Conservation (phyloP, 1,140 invertebrate genomes). For the Agrilus planipennis region DNA sequence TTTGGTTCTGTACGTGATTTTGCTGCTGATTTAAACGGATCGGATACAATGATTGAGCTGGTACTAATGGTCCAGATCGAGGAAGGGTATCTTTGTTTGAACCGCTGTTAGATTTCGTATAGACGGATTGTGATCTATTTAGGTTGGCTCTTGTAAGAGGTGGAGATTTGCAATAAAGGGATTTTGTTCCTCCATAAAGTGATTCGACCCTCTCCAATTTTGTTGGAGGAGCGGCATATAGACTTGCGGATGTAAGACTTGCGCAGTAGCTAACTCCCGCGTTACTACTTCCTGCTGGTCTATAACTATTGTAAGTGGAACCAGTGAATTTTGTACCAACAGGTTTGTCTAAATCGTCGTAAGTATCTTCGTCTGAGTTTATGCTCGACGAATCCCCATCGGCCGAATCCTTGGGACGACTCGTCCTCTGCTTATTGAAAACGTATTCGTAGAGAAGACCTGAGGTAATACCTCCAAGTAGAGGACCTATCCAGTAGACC, state of each 20-base stretch:
- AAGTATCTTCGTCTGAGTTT: constrained; percentile 63
- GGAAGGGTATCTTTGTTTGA: constrained; percentile 44
- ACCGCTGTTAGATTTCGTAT: constrained; percentile 61
- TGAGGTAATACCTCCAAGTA: constrained; percentile 68
- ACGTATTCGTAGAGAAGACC: constrained; percentile 76
- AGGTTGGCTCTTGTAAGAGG: constrained; percentile 67
- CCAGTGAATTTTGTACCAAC: constrained; percentile 49
- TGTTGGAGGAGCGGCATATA: constrained; percentile 42
- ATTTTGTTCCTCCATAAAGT: constrained; percentile 74
- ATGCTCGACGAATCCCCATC: constrained; percentile 69
- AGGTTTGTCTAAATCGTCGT: constrained; percentile 68
- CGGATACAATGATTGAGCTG: constrained; percentile 60
- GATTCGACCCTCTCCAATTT: constrained; percentile 58
- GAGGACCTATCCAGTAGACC: constrained; percentile 86
- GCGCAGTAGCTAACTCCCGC: constrained; percentile 35
- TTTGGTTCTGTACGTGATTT: constrained; percentile 50
- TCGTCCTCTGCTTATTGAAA: constrained; percentile 48
- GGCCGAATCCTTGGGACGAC: constrained; percentile 43
- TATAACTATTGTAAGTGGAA: constrained; percentile 43
- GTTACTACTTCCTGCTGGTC: constrained; percentile 29
- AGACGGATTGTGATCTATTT: constrained; percentile 77
- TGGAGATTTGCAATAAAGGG: constrained; percentile 71
- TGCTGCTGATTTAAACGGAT: constrained; percentile 42
- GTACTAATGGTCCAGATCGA: constrained; percentile 54
- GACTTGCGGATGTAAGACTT: constrained; percentile 29